A percentile compares a stretch with the other conserved stretches of the same genome.
These are phyloP conservation scores for Cheilosia vulpina DNA, from an alignment of 2,888 invertebrate species.

Conservation along the genomic window DNA sequence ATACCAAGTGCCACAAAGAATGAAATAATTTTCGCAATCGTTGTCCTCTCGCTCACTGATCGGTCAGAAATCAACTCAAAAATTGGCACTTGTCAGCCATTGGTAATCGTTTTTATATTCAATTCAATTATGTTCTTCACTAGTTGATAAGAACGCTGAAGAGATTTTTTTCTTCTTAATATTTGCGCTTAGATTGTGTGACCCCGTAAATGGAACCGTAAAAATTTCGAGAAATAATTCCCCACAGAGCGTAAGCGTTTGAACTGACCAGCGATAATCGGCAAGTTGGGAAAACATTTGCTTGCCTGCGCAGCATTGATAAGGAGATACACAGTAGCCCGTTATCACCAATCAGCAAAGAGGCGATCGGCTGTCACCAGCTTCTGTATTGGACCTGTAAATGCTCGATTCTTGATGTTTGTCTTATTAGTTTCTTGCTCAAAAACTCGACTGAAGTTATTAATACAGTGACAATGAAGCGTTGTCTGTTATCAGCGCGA, in stretches of 20 bases:
- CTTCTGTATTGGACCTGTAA: slow-evolving; percentile 39
- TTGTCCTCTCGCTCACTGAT: slow-evolving; percentile 1
- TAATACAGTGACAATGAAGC: background rate
- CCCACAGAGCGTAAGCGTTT: slow-evolving; percentile 14
- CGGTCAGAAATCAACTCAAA: slow-evolving; percentile 21
- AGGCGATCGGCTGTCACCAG: slow-evolving; percentile 24
- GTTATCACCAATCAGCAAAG: slow-evolving; percentile 16
- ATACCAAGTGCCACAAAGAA: slow-evolving; percentile 15
- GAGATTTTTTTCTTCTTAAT: slow-evolving; percentile 39
- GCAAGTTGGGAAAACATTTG: slow-evolving; percentile 41
- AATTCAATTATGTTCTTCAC: slow-evolving; percentile 34
- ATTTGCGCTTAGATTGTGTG: slow-evolving; percentile 52
- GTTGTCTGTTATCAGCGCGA: background rate
- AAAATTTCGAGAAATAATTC: slow-evolving; percentile 29
- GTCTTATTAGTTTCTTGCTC: background rate
- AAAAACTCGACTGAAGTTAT: background rate
- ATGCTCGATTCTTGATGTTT: slow-evolving; percentile 2
- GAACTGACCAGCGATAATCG: slow-evolving; percentile 19
- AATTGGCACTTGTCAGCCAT: slow-evolving; percentile 47
- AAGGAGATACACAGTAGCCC: slow-evolving; percentile 21
- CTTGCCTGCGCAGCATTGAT: slow-evolving; percentile 33
- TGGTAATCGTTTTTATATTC: slow-evolving; percentile 43
- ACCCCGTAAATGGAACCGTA: slow-evolving; percentile 47
- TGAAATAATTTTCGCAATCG: slow-evolving; percentile 26
- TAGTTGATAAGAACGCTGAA: slow-evolving; percentile 28